phyloP scores from a whole-genome alignment of 2,888 invertebrate genomes.

The Muschampia plurimacula region DNA sequence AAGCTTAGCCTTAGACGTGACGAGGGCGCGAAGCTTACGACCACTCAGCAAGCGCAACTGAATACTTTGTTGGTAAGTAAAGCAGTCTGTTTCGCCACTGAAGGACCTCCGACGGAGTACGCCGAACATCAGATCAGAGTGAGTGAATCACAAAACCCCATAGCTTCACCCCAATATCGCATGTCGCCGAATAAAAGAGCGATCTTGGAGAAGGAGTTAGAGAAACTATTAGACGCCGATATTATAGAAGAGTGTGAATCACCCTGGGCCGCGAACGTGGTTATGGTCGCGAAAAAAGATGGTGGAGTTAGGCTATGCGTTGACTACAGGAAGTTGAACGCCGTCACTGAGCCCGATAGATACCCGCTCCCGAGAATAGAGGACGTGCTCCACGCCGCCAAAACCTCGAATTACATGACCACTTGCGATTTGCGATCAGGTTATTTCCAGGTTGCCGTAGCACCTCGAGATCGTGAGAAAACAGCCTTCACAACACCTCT shows the following conservation, averaged over 20 bases:
- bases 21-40: neutral
- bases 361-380: neutral
- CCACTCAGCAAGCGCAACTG: neutral
- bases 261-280: slow-evolving; percentile 1
- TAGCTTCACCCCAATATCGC: neutral
- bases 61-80: neutral
- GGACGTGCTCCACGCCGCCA: neutral
- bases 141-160: neutral
- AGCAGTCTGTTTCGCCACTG: neutral
- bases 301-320: neutral
- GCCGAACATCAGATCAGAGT: neutral
- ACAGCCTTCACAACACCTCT: neutral
- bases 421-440: neutral
- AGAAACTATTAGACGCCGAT: neutral
- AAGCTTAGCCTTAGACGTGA: neutral
- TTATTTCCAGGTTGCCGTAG: neutral
- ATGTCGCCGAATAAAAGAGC: neutral
- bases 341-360: neutral
- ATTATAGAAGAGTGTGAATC: neutral
- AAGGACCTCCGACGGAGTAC: neutral
- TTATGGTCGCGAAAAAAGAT: neutral
- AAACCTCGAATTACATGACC: neutral
- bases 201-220: neutral
- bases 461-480: neutral
- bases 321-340: neutral